phyloP scores from a whole-genome alignment of 1,140 invertebrate species.

The Cheumatopsyche charites region DNA sequence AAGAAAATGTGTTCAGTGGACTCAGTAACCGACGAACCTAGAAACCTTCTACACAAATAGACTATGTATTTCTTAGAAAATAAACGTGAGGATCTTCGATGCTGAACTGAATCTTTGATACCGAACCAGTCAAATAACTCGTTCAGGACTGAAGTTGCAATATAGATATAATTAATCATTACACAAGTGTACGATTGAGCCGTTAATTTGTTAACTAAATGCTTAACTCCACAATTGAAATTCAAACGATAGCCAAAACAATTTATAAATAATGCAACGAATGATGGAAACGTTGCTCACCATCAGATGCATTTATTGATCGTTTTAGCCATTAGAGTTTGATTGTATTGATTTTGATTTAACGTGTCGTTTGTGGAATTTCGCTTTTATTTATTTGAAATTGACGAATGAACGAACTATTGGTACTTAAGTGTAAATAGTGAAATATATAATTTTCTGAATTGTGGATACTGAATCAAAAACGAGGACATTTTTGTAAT shows the following conservation, averaged over 20 bases:
- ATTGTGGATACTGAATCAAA: constrained; percentile 9
- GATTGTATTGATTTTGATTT: no score
- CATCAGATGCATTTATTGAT: constrained; percentile 11
- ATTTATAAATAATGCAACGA: background rate
- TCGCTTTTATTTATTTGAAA: constrained; percentile 1
- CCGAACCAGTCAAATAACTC: constrained; percentile 20
- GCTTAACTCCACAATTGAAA: background rate
- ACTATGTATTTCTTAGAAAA: constrained; percentile 8
- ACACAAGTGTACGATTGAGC: constrained; percentile 6
- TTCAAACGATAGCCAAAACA: constrained; percentile 15
- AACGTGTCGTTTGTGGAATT: background rate
- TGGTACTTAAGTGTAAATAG: constrained; percentile 22
- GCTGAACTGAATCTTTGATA: constrained; percentile 7
- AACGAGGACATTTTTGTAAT: constrained; percentile 24
- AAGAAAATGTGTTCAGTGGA: constrained; percentile 9
- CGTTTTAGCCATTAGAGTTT: no score
- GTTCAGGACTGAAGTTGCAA: constrained; percentile 36
- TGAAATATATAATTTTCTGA: constrained; percentile 15
- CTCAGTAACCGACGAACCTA: no score
- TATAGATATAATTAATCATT: constrained; percentile 33
- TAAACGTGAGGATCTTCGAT: background rate
- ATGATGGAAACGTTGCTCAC: background rate
- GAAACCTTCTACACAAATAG: background rate
- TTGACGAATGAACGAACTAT: background rate
- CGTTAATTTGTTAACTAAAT: constrained; percentile 8